phyloP scores from a whole-genome alignment of 2,888 invertebrate species.

The Poecilus cupreus region DNA sequence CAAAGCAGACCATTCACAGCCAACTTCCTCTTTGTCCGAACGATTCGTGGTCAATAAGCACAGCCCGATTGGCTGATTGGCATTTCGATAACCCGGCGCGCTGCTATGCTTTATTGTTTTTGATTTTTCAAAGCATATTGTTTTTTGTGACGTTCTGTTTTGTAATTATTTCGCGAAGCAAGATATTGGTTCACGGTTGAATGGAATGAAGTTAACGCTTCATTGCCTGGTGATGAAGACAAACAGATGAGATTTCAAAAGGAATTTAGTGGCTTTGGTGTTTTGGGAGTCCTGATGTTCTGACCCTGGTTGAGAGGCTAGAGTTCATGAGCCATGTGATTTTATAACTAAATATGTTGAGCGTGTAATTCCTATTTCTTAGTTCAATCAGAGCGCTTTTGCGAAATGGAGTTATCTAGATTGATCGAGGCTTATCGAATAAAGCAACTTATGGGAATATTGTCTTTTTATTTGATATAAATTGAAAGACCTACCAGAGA shows the following conservation, averaged over 20 bases:
- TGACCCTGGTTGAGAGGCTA: background rate
- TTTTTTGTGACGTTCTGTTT: background rate
- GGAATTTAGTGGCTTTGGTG: slow-evolving; percentile 13
- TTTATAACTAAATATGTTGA: slow-evolving; percentile 25
- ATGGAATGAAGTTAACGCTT: slow-evolving; percentile 9
- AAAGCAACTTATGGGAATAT: background rate
- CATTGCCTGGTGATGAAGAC: background rate
- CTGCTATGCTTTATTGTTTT: background rate
- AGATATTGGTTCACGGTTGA: background rate
- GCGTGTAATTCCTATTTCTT: slow-evolving; percentile 20
- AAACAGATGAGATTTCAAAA: slow-evolving; percentile 36
- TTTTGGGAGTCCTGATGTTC: background rate
- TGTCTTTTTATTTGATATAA: background rate
- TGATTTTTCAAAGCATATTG: background rate
- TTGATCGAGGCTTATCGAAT: background rate
- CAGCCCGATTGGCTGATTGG: background rate
- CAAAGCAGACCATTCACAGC: background rate
- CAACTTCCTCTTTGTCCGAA: background rate
- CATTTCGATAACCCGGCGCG: background rate
- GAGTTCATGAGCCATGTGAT: slow-evolving; percentile 19
- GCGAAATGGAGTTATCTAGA: background rate
- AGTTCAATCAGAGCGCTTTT: background rate
- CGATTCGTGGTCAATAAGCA: no score
- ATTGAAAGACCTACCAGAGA: background rate
- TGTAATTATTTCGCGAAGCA: slow-evolving; percentile 17